Conservation (phyloP, 2,113 vertebrate genomes). For the Orthonyx spaldingii region DNA sequence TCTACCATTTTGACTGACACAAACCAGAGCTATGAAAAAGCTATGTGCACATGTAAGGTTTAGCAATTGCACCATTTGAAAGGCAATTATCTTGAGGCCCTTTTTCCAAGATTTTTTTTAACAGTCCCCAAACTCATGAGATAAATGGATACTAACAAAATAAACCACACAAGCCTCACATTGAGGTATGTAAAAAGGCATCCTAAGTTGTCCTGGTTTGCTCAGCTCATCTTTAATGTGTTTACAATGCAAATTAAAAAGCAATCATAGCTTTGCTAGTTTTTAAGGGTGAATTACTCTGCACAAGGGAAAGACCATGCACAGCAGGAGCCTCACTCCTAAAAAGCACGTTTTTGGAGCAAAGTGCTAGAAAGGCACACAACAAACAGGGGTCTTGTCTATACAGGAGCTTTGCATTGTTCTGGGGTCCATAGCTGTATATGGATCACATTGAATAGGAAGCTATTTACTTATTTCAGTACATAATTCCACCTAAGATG, state of each 20-base stretch:
- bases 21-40: neutral
- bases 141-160: slow-evolving; percentile 8
- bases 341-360: slow-evolving; percentile 38
- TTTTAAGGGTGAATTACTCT: slow-evolving; percentile 64
- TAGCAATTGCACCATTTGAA: neutral
- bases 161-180: neutral
- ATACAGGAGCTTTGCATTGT: slow-evolving; percentile 44
- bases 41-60: fast-evolving
- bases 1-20: neutral
- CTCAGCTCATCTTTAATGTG: slow-evolving; percentile 52
- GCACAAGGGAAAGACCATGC: slow-evolving; percentile 20
- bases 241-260: slow-evolving; percentile 62
- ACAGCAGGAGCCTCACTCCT: slow-evolving; percentile 10
- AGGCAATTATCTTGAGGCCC: neutral
- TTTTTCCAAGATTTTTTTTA: neutral
- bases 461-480: slow-evolving; percentile 73
- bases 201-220: neutral
- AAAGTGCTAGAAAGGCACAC: slow-evolving; percentile 60
- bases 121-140: neutral
- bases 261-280: slow-evolving; percentile 24
- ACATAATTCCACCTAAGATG: slow-evolving; percentile 75
- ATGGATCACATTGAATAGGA: slow-evolving; percentile 48
- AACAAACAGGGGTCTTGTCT: slow-evolving; percentile 57
- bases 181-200: slow-evolving; percentile 28
- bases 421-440: slow-evolving; percentile 21